These are phyloP conservation scores for Melospiza melodia DNA, from an alignment of 2,113 vertebrate genomes.

Conservation along the genomic window DNA sequence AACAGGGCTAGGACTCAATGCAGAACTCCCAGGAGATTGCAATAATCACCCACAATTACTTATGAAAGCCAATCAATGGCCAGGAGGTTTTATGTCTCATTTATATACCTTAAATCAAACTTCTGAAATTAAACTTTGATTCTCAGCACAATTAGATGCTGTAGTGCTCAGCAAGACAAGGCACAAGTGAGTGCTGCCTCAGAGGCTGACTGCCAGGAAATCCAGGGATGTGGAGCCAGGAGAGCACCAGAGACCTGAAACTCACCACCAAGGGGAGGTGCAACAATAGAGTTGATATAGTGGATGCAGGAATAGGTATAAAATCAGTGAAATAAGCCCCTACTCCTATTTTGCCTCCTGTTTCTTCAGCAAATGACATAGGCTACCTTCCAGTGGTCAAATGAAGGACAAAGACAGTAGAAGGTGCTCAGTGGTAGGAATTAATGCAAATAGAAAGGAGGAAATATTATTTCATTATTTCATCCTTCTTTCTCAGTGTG, in stretches of 20 bases:
- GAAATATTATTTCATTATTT: background rate
- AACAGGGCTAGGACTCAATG: background rate
- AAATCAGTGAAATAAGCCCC: background rate
- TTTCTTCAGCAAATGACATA: background rate
- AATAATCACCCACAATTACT: slow-evolving; percentile 25
- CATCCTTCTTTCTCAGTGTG: background rate
- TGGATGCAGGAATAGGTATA: background rate
- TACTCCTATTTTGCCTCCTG: background rate
- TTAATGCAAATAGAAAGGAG: background rate
- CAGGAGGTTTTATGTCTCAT: background rate
- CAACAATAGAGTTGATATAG: background rate
- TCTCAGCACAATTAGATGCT: background rate
- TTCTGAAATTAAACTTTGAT: slow-evolving; percentile 21
- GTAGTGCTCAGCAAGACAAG: background rate
- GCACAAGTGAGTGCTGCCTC: background rate
- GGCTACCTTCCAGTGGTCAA: background rate
- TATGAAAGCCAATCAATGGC: slow-evolving; percentile 8
- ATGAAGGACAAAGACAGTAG: background rate
- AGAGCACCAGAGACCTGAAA: background rate
- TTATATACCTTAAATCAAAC: slow-evolving; percentile 11
- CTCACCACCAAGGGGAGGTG: background rate
- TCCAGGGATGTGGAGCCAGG: background rate
- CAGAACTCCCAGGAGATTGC: background rate
- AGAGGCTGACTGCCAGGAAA: background rate
- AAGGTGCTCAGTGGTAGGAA: background rate